phyloP scores from a whole-genome alignment of 1,140 invertebrate genomes.

The Drosophila oshimai region DNA sequence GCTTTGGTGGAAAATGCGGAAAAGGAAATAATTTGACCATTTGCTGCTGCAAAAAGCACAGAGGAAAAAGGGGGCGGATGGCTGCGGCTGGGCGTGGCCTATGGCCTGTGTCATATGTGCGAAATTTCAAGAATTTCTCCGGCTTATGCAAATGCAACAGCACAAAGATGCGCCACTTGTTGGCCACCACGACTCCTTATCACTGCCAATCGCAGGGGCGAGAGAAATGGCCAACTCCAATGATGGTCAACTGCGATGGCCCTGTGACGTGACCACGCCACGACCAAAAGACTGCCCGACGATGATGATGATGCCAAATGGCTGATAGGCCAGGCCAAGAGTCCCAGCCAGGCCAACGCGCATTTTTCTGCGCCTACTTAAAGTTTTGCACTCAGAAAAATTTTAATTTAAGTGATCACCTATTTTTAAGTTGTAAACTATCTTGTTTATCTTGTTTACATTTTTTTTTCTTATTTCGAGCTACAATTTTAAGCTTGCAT shows the following conservation, averaged over 20 bases:
- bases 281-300: constrained; percentile 30
- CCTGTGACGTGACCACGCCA: constrained; percentile 75
- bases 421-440: too few relatives aligned
- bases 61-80: constrained; percentile 19
- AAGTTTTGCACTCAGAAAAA: constrained; percentile 3
- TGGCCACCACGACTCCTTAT: constrained; percentile 71
- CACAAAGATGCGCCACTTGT: constrained; percentile 69
- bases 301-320: constrained; percentile 68
- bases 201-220: constrained; percentile 58
- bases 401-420: too few relatives aligned
- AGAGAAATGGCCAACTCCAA: constrained; percentile 33
- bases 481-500: too few relatives aligned
- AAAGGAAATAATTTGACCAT: constrained; percentile 81
- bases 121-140: constrained; percentile 65
- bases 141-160: constrained; percentile 50
- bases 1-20: constrained; percentile 77
- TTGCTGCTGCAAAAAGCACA: constrained; percentile 48
- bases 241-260: constrained; percentile 76
- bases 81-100: constrained; percentile 18
- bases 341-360: constrained; percentile 42
- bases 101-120: constrained; percentile 65
- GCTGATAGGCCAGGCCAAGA: constrained; percentile 63
- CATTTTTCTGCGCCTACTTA: constrained; percentile 75
- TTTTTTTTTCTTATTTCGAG: too few relatives aligned
- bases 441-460: too few relatives aligned